A percentile compares a stretch with the other conserved stretches of the same genome.
Conservation (phyloP, 2,797 vertebrate genomes). For the Menidia menidia region DNA sequence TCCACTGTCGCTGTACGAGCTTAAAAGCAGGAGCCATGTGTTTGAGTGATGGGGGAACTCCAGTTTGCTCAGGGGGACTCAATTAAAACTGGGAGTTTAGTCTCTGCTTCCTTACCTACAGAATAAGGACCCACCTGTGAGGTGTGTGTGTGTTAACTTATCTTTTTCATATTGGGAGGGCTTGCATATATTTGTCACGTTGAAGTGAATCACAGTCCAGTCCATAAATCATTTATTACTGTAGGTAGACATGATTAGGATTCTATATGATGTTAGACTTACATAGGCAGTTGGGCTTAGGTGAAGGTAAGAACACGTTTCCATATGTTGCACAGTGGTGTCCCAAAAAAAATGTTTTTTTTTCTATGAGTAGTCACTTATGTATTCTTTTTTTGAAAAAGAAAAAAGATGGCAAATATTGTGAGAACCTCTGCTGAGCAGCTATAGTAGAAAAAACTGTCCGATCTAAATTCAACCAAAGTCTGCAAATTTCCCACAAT, state of each 20-base stretch:
- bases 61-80: conserved; percentile 56
- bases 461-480: conserved; percentile 37
- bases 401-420: conserved; percentile 16
- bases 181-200: conserved; percentile 1
- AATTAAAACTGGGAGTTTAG: conserved; percentile 70
- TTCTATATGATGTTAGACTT: conserved; percentile 2
- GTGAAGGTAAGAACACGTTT: not conserved
- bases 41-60: conserved; percentile 63
- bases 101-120: conserved; percentile 44
- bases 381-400: not conserved
- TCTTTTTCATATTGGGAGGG: conserved; percentile 5
- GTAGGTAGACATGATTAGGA: not conserved
- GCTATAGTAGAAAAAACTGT: conserved; percentile 10
- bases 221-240: conserved; percentile 10
- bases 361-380: not conserved
- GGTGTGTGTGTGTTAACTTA: conserved; percentile 4
- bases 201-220: not conserved
- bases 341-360: too few species aligned
- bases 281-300: not conserved
- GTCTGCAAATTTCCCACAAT: conserved; percentile 25
- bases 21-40: conserved; percentile 63
- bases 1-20: conserved; percentile 29
- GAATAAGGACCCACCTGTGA: conserved; percentile 45
- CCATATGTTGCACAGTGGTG: not conserved
- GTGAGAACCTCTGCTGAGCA: conserved; percentile 6